phyloP scores from a whole-genome alignment of 2,797 vertebrate species.

The Anas bahamensis region DNA sequence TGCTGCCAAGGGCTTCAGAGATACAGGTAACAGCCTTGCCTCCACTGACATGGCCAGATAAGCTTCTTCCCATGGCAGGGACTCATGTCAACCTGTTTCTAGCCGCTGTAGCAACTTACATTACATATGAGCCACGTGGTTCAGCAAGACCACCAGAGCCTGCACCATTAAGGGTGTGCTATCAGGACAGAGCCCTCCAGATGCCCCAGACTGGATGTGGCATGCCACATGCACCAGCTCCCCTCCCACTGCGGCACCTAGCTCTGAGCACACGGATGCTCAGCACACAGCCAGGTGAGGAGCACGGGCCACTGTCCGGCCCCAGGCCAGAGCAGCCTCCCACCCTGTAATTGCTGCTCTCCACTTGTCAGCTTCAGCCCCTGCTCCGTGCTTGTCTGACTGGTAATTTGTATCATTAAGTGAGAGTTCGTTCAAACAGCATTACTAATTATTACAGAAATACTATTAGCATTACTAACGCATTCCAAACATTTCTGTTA shows the following conservation, averaged over 20 bases:
- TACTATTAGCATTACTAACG: constrained; percentile 43
- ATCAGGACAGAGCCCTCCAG: neutral
- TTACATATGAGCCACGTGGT: neutral
- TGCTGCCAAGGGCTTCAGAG: constrained; percentile 2
- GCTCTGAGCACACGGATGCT: rapidly evolving
- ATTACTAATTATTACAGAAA: constrained; percentile 59
- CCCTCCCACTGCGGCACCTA: neutral
- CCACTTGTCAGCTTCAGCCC: neutral
- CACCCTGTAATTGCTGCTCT: neutral
- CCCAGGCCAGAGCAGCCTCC: neutral
- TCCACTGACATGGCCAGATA: neutral
- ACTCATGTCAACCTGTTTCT: neutral
- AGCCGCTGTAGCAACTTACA: neutral
- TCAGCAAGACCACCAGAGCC: neutral
- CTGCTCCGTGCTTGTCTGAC: too few relatives aligned
- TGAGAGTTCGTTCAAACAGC: constrained; percentile 45
- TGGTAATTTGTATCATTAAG: constrained; percentile 10
- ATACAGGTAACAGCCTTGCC: neutral
- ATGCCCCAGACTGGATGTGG: neutral
- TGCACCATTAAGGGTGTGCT: neutral
- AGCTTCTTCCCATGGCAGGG: neutral
- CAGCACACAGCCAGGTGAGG: neutral
- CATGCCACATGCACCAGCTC: rapidly evolving
- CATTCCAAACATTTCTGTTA: constrained; percentile 28
- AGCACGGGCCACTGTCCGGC: neutral